Evolutionary conservation across 2,888 invertebrate genomes (phyloP).

Genomic region (Agonopterix subpropinquella): DNA sequence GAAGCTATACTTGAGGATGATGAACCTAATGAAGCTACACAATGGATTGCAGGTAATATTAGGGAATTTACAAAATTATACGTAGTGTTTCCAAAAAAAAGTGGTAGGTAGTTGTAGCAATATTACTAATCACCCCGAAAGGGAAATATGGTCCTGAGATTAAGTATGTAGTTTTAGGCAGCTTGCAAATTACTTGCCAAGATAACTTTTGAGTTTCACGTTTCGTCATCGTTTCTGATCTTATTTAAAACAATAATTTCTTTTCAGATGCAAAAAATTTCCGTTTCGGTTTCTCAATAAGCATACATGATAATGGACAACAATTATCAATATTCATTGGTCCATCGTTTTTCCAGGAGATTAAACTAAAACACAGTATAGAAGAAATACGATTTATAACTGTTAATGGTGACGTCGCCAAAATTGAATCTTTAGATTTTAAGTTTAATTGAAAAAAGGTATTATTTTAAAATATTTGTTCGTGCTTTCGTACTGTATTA

Average conservation of each 20-base stretch:
- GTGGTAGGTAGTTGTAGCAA: too few species aligned
- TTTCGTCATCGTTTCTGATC: too few species aligned
- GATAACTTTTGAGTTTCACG: too few species aligned
- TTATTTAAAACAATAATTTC: neutral
- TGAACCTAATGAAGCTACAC: conserved; percentile 16
- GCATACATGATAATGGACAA: conserved; percentile 7
- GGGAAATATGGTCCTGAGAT: too few species aligned
- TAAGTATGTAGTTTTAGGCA: too few species aligned
- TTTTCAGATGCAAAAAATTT: conserved; percentile 32
- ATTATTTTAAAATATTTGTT: neutral
- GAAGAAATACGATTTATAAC: conserved; percentile 38
- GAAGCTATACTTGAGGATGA: conserved; percentile 14
- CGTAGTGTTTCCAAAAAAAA: too few species aligned
- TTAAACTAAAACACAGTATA: conserved; percentile 32
- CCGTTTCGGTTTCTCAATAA: conserved; percentile 20
- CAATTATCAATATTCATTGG: conserved; percentile 21
- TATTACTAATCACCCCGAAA: too few species aligned
- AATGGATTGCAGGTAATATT: conserved; percentile 26
- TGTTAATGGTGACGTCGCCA: conserved; percentile 37
- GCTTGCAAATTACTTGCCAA: too few species aligned
- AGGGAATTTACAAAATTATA: too few species aligned
- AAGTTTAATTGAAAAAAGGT: conserved; percentile 24
- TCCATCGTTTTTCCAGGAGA: conserved; percentile 19
- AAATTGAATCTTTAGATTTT: conserved; percentile 33
- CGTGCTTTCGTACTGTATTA: too few species aligned